These are phyloP conservation scores for Gymnogyps californianus DNA, from an alignment of 2,113 vertebrate species.

Conservation along the genomic window DNA sequence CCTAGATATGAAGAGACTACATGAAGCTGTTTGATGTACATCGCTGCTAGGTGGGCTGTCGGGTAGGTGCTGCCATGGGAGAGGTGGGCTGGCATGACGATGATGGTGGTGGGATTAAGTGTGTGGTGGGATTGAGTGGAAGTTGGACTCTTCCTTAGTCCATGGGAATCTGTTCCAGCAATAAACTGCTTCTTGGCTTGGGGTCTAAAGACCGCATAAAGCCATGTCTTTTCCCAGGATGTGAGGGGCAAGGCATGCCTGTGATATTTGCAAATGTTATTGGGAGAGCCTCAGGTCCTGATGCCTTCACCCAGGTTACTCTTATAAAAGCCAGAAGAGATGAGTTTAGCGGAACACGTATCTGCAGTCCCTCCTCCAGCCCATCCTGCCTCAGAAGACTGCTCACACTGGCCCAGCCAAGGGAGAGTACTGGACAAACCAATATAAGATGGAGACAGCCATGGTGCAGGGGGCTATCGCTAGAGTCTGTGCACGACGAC, in stretches of 20 bases:
- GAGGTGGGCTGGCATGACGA: neutral
- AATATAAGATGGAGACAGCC: neutral
- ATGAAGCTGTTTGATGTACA: fast-evolving
- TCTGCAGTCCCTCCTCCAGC: neutral
- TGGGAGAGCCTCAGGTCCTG: neutral
- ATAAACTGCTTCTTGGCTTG: neutral
- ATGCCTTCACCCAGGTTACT: neutral
- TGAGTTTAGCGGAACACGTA: neutral
- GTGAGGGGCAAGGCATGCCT: neutral
- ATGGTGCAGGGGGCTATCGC: fast-evolving
- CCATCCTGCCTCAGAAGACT: neutral
- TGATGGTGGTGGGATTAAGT: neutral
- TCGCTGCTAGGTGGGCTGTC: neutral
- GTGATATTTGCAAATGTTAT: neutral
- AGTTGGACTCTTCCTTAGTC: neutral
- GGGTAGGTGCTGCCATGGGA: neutral
- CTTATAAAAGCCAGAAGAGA: neutral
- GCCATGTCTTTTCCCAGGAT: neutral
- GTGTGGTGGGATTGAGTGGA: neutral
- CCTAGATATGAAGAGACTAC: fast-evolving
- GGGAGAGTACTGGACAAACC: neutral
- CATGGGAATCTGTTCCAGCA: neutral
- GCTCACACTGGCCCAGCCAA: neutral
- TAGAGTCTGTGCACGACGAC: neutral
- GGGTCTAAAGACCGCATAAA: neutral